Base-by-base conservation (phyloP, 2,797 vertebrate species). In the Xenops minutus region DNA sequence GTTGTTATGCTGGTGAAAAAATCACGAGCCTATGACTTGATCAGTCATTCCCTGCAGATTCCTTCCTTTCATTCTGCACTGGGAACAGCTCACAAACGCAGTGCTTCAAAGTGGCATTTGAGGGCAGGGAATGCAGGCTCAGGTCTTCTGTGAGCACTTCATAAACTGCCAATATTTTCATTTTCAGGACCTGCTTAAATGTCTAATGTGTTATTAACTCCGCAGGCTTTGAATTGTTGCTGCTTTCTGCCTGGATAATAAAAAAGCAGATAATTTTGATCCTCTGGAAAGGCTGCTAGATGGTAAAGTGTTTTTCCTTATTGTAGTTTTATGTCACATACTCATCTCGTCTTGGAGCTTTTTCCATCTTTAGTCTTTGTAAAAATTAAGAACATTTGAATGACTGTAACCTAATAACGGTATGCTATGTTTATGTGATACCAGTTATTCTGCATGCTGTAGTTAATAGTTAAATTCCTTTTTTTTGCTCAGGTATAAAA, bases 401-500 rank as follows among this genome's bases (percentile, higher is more conserved):
- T 95, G 66, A 68, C 83, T 95, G 68, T 95, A 92, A 92, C 29
- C 52, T 92, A 91, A 85, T 86, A 90, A 85, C 27, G 55, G 49
- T 94, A 84, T 89, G 87, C 72, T 88, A 91, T 56, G 61, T 88
- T 85, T 90, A 56, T 55, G 85, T 92, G 90, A 82, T 88, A 94
- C 88, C 93, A 87, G 78, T 43, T 93, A 96, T 43, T 95, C 80
- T 96, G 97, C 88, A 87, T 96, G 96, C 84, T 23, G 48, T 94
- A 97, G 92, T 97, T 92, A 91, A 92, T 89, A 93, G 66, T 96
- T 85, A 93, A 91, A 93, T 69, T 93, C 36, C 21, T 95, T 93
- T 94, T 49, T 95, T 95, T 95, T 93, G n/a, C 91, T 95, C 72
- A 96, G 91, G 88, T 93, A 94, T 78, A 54, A 88, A 94, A 88